A percentile compares a stretch with the other conserved stretches of the same genome.
Evolutionary conservation across 2,797 vertebrate genomes (phyloP).

Genomic region (Hemibagrus guttatus): DNA sequence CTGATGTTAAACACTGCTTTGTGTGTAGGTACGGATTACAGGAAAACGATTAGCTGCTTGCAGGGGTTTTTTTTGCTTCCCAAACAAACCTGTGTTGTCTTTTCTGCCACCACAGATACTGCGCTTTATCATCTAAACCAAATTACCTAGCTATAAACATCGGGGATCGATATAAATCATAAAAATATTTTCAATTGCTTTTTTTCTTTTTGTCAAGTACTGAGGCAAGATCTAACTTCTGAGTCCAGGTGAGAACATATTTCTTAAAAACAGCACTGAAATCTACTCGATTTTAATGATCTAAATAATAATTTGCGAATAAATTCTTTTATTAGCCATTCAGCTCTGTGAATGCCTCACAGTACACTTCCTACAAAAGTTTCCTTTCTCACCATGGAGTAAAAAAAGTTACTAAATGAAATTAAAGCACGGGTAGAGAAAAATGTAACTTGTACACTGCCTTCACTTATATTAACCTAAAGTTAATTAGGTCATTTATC

Average conservation of each 20-base stretch:
- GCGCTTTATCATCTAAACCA: too few species aligned
- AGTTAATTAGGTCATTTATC: background rate
- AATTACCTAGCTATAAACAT: background rate
- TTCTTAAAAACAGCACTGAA: background rate
- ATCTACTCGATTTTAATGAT: background rate
- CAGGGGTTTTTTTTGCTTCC: background rate
- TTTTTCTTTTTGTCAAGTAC: too few species aligned
- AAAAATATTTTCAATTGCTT: background rate
- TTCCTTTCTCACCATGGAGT: background rate
- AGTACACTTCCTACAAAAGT: background rate
- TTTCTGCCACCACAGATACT: background rate
- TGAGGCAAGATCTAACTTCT: background rate
- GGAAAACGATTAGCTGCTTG: background rate
- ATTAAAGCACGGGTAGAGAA: background rate
- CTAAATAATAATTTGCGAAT: background rate
- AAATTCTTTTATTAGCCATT: background rate
- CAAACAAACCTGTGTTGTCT: background rate
- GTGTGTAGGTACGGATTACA: conserved; percentile 15
- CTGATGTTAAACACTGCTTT: conserved; percentile 14
- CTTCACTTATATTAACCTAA: background rate
- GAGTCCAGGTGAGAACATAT: background rate
- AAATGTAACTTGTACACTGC: background rate
- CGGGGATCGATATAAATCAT: background rate
- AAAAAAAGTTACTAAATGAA: background rate
- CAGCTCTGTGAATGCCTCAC: background rate